Conservation (phyloP, 2,113 vertebrate genomes). For the Hyaena hyaena region DNA sequence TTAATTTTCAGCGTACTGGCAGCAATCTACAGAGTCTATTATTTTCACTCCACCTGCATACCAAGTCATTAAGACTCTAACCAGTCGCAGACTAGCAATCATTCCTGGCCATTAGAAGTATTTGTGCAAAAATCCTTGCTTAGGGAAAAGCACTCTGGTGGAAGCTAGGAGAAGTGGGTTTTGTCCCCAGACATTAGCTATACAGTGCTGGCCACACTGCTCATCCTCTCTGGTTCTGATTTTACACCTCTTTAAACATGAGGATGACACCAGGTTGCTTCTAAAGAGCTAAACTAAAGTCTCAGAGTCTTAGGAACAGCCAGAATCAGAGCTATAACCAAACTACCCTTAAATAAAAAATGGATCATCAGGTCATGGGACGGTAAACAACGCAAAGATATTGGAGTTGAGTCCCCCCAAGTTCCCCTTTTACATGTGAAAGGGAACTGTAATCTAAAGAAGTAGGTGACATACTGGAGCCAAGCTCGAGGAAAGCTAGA, state of each 20-base stretch:
- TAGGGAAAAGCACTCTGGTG: not conserved
- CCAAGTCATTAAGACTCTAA: not conserved
- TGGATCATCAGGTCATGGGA: not conserved
- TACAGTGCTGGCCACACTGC: not conserved
- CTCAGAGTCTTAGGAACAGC: not conserved
- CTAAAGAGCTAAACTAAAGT: not conserved
- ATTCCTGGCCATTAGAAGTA: not conserved
- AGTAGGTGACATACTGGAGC: not conserved
- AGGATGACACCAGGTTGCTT: not conserved
- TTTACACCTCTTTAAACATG: not conserved
- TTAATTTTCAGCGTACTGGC: not conserved
- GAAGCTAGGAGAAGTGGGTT: not conserved
- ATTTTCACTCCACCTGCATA: not conserved
- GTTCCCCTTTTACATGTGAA: not conserved
- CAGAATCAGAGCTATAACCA: not conserved
- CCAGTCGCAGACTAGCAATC: not conserved
- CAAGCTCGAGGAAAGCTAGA: not conserved
- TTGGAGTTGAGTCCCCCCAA: not conserved
- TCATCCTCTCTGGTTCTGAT: not conserved
- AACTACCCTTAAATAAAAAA: not conserved
- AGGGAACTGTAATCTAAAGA: not conserved
- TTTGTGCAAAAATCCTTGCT: not conserved
- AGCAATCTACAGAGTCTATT: not conserved
- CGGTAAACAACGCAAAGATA: not conserved
- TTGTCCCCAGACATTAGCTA: not conserved